A percentile compares a stretch with the other conserved stretches of the same genome.
These are phyloP conservation scores for Oxyruncus cristatus DNA, from an alignment of 2,113 vertebrate genomes.

Conservation along the genomic window DNA sequence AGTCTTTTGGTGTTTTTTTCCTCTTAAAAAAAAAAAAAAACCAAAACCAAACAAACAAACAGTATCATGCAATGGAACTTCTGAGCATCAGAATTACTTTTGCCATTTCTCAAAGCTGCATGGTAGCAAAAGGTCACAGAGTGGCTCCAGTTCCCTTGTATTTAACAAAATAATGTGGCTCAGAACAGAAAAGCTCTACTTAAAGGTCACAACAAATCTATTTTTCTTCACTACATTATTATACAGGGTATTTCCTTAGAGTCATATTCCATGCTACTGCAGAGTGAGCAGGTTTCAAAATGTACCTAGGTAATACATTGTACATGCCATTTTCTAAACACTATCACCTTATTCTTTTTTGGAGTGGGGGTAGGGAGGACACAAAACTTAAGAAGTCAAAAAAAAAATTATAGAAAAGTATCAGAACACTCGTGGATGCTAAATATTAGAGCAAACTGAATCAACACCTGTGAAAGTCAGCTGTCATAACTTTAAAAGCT, in stretches of 20 bases:
- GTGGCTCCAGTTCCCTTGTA: constrained; percentile 50
- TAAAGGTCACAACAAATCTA: constrained; percentile 74
- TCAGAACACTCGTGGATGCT: neutral
- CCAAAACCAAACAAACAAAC: fast-evolving
- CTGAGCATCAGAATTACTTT: constrained; percentile 45
- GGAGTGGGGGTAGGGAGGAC: fast-evolving
- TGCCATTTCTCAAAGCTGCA: constrained; percentile 64
- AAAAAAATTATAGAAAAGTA: neutral
- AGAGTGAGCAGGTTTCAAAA: neutral
- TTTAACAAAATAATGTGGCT: constrained; percentile 68
- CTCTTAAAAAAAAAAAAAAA: neutral
- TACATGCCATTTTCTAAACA: neutral
- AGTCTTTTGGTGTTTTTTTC: neutral
- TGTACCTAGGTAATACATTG: neutral
- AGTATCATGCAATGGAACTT: constrained; percentile 44
- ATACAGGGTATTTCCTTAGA: constrained; percentile 55
- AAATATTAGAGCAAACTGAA: neutral
- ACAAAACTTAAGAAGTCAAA: neutral
- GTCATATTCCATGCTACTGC: neutral
- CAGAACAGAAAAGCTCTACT: constrained; percentile 66
- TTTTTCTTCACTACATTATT: constrained; percentile 63
- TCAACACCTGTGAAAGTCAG: neutral
- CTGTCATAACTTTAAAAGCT: neutral
- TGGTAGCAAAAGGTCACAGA: constrained; percentile 72
- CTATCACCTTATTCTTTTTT: neutral